Conservation (phyloP, 2,888 invertebrate genomes). For the Perithous albicinctus region DNA sequence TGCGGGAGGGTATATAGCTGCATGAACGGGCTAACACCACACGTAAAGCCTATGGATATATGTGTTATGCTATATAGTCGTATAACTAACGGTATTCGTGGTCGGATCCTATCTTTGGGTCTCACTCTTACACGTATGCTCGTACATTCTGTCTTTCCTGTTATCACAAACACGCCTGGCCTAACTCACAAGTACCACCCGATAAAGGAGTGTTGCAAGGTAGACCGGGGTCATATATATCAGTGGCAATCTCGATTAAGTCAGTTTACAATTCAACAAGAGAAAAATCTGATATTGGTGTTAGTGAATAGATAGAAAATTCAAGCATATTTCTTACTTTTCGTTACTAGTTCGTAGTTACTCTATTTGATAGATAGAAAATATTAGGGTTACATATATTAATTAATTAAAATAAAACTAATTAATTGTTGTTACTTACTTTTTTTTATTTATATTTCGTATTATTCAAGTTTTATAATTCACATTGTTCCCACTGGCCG, state of each 20-base stretch:
- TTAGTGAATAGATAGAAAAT: no score
- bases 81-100: slow-evolving; percentile 28
- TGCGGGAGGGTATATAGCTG: slow-evolving; percentile 19
- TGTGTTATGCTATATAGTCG: slow-evolving; percentile 12
- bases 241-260: neutral
- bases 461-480: neutral
- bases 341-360: no score
- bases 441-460: no score
- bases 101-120: slow-evolving; percentile 21
- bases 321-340: no score
- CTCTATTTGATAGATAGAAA: no score
- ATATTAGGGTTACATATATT: no score
- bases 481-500: neutral
- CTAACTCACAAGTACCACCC: neutral
- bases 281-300: no score
- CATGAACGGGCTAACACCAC: slow-evolving; percentile 32
- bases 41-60: slow-evolving; percentile 36
- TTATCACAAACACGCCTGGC: neutral
- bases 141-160: neutral
- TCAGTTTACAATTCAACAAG: neutral
- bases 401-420: no score
- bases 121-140: neutral
- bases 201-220: neutral
- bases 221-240: no score
- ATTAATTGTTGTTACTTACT: no score